These are phyloP conservation scores for Shinisaurus crocodilurus DNA, from an alignment of 2,113 vertebrate species.

Conservation along the genomic window DNA sequence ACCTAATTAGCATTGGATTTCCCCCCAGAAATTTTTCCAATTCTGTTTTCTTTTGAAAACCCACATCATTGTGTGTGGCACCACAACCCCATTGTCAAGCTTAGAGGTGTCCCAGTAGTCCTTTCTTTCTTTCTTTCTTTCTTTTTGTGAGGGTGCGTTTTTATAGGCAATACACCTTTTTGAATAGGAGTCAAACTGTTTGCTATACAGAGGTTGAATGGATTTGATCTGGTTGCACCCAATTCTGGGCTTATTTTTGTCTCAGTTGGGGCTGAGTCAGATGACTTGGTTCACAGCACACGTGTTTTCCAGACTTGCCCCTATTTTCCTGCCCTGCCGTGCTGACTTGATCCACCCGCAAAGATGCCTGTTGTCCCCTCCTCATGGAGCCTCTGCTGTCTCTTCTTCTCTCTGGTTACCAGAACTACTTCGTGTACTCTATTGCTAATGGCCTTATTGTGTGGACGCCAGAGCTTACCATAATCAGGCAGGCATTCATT, in stretches of 20 bases:
- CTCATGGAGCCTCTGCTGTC: neutral
- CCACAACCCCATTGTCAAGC: too few species aligned
- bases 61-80: too few species aligned
- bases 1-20: too few species aligned
- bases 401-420: neutral
- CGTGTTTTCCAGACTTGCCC: too few species aligned
- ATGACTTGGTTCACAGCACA: neutral
- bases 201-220: neutral
- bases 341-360: too few species aligned
- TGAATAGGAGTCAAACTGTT: neutral
- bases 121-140: too few species aligned
- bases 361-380: neutral
- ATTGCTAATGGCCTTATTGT: neutral
- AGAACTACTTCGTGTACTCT: too few species aligned
- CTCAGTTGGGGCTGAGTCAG: neutral
- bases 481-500: neutral
- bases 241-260: neutral
- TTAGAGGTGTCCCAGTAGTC: too few species aligned
- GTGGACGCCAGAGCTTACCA: neutral
- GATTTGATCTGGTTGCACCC: neutral
- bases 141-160: too few species aligned
- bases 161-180: neutral
- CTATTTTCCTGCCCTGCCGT: too few species aligned
- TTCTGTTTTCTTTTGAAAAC: too few species aligned
- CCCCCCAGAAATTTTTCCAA: too few species aligned